phyloP scores from a whole-genome alignment of 2,797 vertebrate genomes.

The Acipenser ruthenus region DNA sequence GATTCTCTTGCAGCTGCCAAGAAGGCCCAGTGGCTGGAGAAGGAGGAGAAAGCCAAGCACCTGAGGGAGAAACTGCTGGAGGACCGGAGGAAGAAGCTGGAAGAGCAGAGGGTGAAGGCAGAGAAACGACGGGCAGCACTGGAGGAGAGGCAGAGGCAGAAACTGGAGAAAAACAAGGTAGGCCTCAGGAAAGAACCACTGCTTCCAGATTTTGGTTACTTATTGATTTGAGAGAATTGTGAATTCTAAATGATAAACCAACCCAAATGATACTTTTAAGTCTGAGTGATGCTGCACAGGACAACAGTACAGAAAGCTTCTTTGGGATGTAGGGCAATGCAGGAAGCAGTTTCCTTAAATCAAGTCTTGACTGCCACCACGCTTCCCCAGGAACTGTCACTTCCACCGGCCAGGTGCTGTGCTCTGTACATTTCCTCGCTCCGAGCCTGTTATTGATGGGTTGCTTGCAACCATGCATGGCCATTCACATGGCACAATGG shows the following conservation, averaged over 20 bases:
- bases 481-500: too few relatives aligned
- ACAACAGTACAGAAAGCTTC: too few relatives aligned
- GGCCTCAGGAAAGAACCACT: not conserved
- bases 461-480: not conserved
- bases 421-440: not conserved
- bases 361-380: not conserved
- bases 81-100: conserved; percentile 76
- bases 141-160: conserved; percentile 87
- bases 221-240: too few relatives aligned
- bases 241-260: too few relatives aligned
- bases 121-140: conserved; percentile 76
- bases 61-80: conserved; percentile 88
- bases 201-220: too few relatives aligned
- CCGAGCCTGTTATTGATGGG: not conserved
- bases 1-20: too few relatives aligned
- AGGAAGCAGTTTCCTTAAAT: not conserved
- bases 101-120: conserved; percentile 80
- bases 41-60: conserved; percentile 83
- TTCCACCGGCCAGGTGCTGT: not conserved
- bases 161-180: conserved; percentile 95
- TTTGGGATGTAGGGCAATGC: too few relatives aligned
- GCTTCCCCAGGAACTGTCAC: conserved; percentile 1
- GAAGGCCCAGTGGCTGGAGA: conserved; percentile 47
- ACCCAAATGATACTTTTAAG: too few relatives aligned
- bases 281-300: too few relatives aligned